phyloP scores from a whole-genome alignment of 2,888 invertebrate genomes.

The Shargacucullia verbasci region DNA sequence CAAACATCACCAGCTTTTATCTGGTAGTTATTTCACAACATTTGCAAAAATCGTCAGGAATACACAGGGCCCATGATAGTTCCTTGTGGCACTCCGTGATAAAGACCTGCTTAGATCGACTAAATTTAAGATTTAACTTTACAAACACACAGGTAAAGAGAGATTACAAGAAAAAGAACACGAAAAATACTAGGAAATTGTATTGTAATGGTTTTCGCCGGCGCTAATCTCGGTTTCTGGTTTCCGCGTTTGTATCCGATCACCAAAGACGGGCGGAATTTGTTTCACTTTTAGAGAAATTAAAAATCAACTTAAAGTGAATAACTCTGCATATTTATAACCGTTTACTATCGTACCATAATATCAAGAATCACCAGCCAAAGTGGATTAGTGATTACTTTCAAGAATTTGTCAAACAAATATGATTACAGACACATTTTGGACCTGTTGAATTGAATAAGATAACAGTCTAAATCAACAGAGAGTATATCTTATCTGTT shows the following conservation, averaged over 20 bases:
- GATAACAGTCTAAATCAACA: constrained; percentile 38
- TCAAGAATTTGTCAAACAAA: constrained; percentile 7
- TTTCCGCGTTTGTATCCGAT: constrained; percentile 23
- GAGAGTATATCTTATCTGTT: constrained; percentile 38
- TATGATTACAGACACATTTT: constrained; percentile 22
- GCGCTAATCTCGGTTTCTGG: constrained; percentile 9
- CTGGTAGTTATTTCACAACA: not conserved
- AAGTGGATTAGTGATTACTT: constrained; percentile 11
- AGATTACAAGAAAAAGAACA: not conserved
- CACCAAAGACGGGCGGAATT: constrained; percentile 10
- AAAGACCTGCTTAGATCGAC: not conserved
- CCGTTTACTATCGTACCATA: not conserved
- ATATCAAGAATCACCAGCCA: not conserved
- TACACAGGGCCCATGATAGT: constrained; percentile 6
- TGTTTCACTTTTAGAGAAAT: constrained; percentile 35
- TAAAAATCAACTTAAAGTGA: too few relatives aligned
- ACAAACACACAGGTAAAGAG: not conserved
- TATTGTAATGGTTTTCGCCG: constrained; percentile 3
- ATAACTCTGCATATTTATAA: constrained; percentile 11
- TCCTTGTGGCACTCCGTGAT: constrained; percentile 19
- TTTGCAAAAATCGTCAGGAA: not conserved
- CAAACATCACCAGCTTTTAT: not conserved
- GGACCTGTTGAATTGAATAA: constrained; percentile 11
- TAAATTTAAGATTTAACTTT: not conserved
- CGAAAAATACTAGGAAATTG: constrained; percentile 34